phyloP scores from a whole-genome alignment of 2,113 vertebrate genomes.

The Copsychus sechellarum region DNA sequence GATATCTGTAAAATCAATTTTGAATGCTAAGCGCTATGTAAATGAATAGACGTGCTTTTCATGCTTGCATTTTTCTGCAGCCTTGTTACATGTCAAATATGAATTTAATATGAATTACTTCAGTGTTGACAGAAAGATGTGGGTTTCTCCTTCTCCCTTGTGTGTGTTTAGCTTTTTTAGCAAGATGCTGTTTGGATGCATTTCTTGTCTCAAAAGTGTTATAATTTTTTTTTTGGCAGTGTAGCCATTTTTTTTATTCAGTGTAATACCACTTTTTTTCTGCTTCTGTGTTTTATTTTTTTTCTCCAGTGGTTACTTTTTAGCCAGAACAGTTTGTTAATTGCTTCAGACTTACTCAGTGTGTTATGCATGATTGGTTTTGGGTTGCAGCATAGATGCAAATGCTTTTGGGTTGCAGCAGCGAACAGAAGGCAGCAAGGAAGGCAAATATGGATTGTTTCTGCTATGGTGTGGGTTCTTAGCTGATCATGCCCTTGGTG shows the following conservation, averaged over 20 bases:
- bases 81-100: conserved; percentile 17
- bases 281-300: background rate
- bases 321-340: background rate
- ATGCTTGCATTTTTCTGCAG: background rate
- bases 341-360: background rate
- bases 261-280: background rate
- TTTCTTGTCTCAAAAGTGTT: conserved; percentile 9
- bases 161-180: background rate
- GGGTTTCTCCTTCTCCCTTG: conserved; percentile 14
- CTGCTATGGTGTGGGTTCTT: background rate
- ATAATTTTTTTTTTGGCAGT: background rate
- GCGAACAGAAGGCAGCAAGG: background rate
- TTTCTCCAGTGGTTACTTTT: background rate
- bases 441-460: background rate
- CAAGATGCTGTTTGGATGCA: conserved; percentile 3
- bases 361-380: background rate
- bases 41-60: conserved; percentile 42
- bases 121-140: conserved; percentile 7
- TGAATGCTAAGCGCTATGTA: conserved; percentile 34
- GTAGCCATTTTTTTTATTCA: background rate
- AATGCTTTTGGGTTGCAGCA: background rate
- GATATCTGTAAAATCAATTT: conserved; percentile 54
- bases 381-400: background rate
- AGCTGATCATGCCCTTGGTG: background rate
- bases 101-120: conserved; percentile 8